Conservation (phyloP, 2,797 vertebrate genomes). For the Pseudotriccus pelzelni region DNA sequence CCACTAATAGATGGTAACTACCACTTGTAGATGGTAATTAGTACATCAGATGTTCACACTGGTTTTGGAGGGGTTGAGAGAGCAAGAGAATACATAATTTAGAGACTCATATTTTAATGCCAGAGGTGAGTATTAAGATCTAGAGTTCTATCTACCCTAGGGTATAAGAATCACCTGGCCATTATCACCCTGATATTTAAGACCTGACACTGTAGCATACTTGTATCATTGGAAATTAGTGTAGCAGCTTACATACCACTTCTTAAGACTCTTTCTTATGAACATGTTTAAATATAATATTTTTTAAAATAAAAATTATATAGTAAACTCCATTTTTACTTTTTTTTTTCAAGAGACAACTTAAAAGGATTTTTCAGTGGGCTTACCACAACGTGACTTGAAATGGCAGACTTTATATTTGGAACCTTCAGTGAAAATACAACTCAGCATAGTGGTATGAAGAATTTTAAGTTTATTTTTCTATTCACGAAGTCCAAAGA, state of each 20-base stretch:
- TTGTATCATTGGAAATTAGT: not conserved
- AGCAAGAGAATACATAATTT: not conserved
- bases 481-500: not conserved
- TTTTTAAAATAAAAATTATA: not conserved
- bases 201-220: not conserved
- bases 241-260: not conserved
- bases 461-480: not conserved
- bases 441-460: not conserved
- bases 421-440: not conserved
- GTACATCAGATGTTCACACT: not conserved
- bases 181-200: not conserved
- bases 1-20: not conserved
- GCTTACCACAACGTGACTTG: not conserved
- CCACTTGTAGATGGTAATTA: not conserved
- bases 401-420: not conserved
- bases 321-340: not conserved
- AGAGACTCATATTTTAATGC: not conserved
- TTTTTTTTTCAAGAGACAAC: not conserved
- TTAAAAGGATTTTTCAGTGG: not conserved
- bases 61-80: not conserved
- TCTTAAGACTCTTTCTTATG: not conserved
- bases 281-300: not conserved
- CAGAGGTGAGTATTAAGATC: not conserved
- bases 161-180: not conserved
- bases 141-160: not conserved